Percentiles rank a stretch among this genome's conserved stretches.
Conservation (phyloP, 1,140 invertebrate genomes). For the Eriocheir sinensis region DNA sequence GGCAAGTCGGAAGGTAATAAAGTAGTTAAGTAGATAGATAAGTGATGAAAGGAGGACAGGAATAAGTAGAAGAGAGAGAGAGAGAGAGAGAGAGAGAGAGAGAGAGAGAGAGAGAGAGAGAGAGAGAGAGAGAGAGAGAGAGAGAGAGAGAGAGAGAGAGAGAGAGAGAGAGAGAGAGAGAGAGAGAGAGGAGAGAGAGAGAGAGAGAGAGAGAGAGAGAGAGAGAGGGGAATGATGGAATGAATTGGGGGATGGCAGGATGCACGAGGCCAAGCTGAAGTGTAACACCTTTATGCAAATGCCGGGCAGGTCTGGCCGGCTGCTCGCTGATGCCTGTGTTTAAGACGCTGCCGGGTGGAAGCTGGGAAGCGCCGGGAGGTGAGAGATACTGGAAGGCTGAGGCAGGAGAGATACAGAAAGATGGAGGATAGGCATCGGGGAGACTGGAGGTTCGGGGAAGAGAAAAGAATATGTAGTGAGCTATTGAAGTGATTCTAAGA, state of each 20-base stretch:
- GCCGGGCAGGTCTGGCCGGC: neutral
- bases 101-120: no score
- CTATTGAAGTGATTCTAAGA: no score
- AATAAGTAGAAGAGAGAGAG: neutral
- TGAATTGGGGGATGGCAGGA: neutral
- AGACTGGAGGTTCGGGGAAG: no score
- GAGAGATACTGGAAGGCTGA: no score
- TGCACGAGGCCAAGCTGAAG: neutral
- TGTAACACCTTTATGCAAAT: neutral
- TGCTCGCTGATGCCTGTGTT: neutral
- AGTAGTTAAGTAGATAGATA: no score
- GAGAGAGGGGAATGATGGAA: neutral
- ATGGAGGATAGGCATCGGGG: no score
- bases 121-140: no score
- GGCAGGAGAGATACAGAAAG: no score
- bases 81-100: neutral
- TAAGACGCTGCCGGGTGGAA: neutral
- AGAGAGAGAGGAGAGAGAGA: conserved; percentile 11
- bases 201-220: neutral
- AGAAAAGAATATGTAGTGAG: no score
- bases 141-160: no score
- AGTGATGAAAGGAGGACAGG: neutral
- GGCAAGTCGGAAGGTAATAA: no score
- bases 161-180: conserved; percentile 42
- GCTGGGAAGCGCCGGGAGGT: no score